Percentiles rank a stretch among this genome's conserved stretches.
These are phyloP conservation scores for Bradypodion ventrale DNA, from an alignment of 2,797 vertebrate species.

Conservation along the genomic window DNA sequence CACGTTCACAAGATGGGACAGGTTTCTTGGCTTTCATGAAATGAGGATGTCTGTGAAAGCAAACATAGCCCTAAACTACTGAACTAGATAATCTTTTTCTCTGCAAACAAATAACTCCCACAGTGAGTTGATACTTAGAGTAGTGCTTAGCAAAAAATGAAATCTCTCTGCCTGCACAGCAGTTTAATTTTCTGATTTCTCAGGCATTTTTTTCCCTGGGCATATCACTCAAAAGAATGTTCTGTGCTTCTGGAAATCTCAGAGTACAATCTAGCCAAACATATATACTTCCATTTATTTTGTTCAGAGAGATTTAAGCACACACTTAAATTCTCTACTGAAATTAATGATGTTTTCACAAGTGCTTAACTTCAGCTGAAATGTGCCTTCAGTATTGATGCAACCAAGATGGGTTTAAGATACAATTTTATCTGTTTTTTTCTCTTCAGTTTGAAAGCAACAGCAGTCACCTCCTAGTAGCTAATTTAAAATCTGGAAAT, in stretches of 20 bases:
- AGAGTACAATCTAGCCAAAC: not conserved
- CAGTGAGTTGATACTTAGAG: not conserved
- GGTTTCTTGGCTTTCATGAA: not conserved
- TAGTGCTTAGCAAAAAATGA: not conserved
- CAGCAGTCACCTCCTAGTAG: not conserved
- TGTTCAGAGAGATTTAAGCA: not conserved
- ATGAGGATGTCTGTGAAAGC: not conserved
- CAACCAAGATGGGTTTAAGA: not conserved
- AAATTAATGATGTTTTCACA: not conserved
- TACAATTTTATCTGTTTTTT: not conserved
- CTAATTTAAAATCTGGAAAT: not conserved
- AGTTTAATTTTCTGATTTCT: not conserved
- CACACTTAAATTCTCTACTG: not conserved
- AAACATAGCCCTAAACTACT: not conserved
- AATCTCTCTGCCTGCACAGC: not conserved
- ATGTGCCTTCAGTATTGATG: not conserved
- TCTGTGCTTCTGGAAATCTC: not conserved
- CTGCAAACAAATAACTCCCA: not conserved
- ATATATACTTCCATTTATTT: not conserved
- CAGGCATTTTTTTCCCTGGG: not conserved
- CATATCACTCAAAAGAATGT: not conserved
- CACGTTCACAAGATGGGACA: not conserved
- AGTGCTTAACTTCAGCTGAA: not conserved
- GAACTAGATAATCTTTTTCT: slow-evolving; percentile 1
- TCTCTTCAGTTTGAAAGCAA: not conserved